phyloP scores from a whole-genome alignment of 1,140 invertebrate species.

The Drosophila malerkotliana region DNA sequence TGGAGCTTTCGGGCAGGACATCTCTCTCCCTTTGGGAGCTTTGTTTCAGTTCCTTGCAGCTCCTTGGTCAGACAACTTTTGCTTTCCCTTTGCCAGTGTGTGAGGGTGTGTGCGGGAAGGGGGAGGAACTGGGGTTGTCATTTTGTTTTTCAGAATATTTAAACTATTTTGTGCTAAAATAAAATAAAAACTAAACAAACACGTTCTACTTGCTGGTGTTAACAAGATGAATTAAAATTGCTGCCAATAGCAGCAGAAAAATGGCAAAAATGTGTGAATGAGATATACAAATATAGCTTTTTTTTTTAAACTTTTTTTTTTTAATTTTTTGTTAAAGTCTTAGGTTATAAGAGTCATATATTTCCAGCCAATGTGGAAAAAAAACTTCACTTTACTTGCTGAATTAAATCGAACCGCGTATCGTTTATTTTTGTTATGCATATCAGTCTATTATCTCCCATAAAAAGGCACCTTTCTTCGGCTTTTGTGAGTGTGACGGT shows the following conservation, averaged over 20 bases:
- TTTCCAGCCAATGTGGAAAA: background rate
- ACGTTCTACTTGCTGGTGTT: background rate
- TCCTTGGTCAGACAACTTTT: slow-evolving; percentile 75
- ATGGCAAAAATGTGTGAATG: background rate
- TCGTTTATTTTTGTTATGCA: slow-evolving; percentile 56
- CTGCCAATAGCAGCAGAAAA: background rate
- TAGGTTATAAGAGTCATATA: background rate
- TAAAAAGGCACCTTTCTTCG: slow-evolving; percentile 25
- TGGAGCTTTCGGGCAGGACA: slow-evolving; percentile 56
- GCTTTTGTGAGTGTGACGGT: slow-evolving; percentile 17
- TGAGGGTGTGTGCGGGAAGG: slow-evolving; percentile 5
- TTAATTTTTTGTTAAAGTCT: background rate
- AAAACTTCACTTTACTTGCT: background rate
- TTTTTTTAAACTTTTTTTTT: background rate
- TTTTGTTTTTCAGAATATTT: background rate
- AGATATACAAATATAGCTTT: background rate
- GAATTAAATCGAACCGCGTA: background rate
- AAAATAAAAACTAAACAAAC: background rate
- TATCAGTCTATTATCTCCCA: slow-evolving; percentile 13
- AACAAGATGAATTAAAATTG: background rate
- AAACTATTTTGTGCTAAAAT: background rate
- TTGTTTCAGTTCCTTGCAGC: slow-evolving; percentile 73
- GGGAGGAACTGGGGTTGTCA: background rate
- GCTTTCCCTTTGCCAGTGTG: slow-evolving; percentile 61
- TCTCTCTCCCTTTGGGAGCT: slow-evolving; percentile 55